Evolutionary conservation across 2,888 invertebrate genomes (phyloP).

Genomic region (Drosophila mercatorum): DNA sequence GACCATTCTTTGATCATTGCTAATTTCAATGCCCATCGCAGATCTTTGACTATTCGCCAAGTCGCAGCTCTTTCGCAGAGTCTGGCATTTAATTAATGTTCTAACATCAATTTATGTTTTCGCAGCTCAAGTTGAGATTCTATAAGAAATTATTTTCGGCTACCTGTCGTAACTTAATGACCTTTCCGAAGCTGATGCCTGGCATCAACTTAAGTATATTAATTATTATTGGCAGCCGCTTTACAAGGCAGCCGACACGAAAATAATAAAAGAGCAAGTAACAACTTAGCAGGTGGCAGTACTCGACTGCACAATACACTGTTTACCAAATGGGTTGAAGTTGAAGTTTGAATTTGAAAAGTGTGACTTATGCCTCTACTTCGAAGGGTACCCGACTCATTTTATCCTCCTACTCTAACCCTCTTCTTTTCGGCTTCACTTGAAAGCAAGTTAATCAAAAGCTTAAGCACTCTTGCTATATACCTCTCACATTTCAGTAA

Average conservation of each 20-base stretch:
- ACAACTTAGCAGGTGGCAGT: neutral
- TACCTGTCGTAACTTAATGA: constrained; percentile 65
- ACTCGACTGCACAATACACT: constrained; percentile 9
- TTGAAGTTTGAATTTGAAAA: neutral
- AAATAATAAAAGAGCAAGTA: constrained; percentile 27
- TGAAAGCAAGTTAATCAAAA: neutral
- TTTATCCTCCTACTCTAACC: too few relatives aligned
- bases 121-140: constrained; percentile 15
- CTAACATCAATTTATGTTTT: constrained; percentile 64
- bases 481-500: neutral
- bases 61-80: constrained; percentile 45
- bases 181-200: constrained; percentile 55
- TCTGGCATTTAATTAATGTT: constrained; percentile 66
- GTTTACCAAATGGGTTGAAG: neutral
- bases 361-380: neutral
- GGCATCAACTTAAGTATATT: constrained; percentile 59
- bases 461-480: neutral
- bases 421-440: neutral
- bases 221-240: constrained; percentile 70
- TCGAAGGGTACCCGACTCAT: neutral
- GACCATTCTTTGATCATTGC: constrained; percentile 53
- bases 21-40: constrained; percentile 52
- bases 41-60: constrained; percentile 28
- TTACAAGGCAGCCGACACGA: constrained; percentile 44
- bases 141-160: constrained; percentile 51